Base-by-base conservation (phyloP, 2,113 vertebrate species). In the Mus spicilegus region DNA sequence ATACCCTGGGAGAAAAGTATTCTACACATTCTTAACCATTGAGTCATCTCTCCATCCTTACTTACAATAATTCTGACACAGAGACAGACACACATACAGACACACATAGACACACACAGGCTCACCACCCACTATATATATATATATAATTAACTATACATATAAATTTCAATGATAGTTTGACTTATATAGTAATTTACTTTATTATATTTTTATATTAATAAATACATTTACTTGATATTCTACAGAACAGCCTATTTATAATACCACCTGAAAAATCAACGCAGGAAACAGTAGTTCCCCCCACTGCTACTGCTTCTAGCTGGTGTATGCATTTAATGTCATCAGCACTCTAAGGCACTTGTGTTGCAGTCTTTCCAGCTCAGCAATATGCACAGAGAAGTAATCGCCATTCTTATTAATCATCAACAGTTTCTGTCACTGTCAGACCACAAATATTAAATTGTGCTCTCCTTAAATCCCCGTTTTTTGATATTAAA, bases 401-500 rank as follows among this genome's bases (percentile, higher is more conserved):
- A 73, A 93, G 95, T 86, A 91, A 73, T 65, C 33, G 85, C 75
- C 56, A 65, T 56, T 81, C 81, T 84, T 95, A 87, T 80, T 95
- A 95, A 94, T 87, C n/a, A 89, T 42, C 84, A 96, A 75, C 92
- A 78, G 26, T 95, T 89, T 92, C 94, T 92, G 77, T 80, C 92
- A 95, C 3, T 89, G 69, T 93, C 73, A 95, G 89, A 6, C 20
- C 65, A 92, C 56, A 97, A 82, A 95, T 93, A 81, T 95, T 94
- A 94, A 91, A 95, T 77, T 96, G 91, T 88, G 78, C 87, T 97
- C 73, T 95, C 63, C 14, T 58, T 91, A 91, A 89, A 96, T n/a
- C 30, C 69, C 28, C 4, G 0, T 94, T 95, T 95, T 97, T 90
- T 96, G 91, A 93, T 94, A 97, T 96, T 94, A 95, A 97, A 97